phyloP scores from a whole-genome alignment of 2,888 invertebrate species.

The Eupithecia inturbata region DNA sequence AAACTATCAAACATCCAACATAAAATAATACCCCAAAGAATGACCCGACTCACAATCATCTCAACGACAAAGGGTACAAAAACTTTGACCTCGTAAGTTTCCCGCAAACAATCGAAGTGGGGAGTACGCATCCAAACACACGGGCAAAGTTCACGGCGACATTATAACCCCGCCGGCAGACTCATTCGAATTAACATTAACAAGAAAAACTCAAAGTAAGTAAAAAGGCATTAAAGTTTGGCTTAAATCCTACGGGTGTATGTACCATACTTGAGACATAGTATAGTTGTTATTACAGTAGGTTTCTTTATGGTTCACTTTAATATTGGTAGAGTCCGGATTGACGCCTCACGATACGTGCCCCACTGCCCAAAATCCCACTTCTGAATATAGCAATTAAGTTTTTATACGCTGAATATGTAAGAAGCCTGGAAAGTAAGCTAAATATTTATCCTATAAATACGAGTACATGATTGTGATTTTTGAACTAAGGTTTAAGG shows the following conservation, averaged over 20 bases:
- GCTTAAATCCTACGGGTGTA: slow-evolving; percentile 49
- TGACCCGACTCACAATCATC: neutral
- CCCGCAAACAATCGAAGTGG: slow-evolving; percentile 25
- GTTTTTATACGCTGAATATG: too few species aligned
- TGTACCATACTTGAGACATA: slow-evolving; percentile 13
- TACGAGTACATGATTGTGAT: too few species aligned
- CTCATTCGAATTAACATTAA: slow-evolving; percentile 39
- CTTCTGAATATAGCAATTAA: too few species aligned
- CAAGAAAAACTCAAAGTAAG: slow-evolving; percentile 41
- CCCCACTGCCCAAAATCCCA: too few species aligned
- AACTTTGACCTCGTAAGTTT: slow-evolving; percentile 21
- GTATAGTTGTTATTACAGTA: slow-evolving; percentile 1
- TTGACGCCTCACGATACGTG: too few species aligned
- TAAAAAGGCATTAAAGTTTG: slow-evolving; percentile 54
- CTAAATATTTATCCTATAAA: too few species aligned
- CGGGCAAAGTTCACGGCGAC: slow-evolving; percentile 28
- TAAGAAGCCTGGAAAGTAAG: too few species aligned
- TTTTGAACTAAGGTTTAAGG: too few species aligned
- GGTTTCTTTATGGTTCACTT: neutral
- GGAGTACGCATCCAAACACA: slow-evolving; percentile 27
- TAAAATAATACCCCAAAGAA: neutral
- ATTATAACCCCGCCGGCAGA: slow-evolving; percentile 29
- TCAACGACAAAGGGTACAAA: slow-evolving; percentile 15
- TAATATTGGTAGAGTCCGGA: neutral
- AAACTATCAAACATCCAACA: neutral